Percentiles rank a stretch among this genome's conserved stretches.
phyloP scores from a whole-genome alignment of 1,140 invertebrate species.

The Kradibia gibbosae region DNA sequence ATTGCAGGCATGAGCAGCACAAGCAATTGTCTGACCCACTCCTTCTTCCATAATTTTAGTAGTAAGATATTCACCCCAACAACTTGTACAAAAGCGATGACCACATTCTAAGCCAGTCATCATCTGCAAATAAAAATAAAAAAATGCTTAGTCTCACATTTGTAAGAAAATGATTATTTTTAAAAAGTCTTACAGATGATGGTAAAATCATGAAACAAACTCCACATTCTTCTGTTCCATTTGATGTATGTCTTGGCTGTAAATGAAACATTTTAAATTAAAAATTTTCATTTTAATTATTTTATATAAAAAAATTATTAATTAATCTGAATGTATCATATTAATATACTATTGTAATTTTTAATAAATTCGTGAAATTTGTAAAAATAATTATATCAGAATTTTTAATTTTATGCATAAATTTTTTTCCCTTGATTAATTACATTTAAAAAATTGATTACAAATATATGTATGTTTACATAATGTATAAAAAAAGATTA shows the following conservation, averaged over 20 bases:
- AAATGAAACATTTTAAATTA: slow-evolving; percentile 39
- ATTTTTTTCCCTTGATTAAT: too few relatives aligned
- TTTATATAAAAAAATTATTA: too few relatives aligned
- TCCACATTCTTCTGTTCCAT: slow-evolving; percentile 91
- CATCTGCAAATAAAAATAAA: slow-evolving; percentile 77
- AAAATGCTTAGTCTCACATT: slow-evolving; percentile 15
- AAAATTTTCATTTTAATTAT: too few relatives aligned
- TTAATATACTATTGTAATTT: too few relatives aligned
- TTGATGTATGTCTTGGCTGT: slow-evolving; percentile 72
- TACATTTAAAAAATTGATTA: too few relatives aligned
- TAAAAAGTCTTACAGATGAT: slow-evolving; percentile 78
- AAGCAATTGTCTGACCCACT: slow-evolving; percentile 95
- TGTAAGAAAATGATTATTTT: neutral
- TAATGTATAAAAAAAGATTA: too few relatives aligned
- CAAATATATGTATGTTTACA: too few relatives aligned
- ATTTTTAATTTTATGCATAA: too few relatives aligned
- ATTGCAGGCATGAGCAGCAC: slow-evolving; percentile 92
- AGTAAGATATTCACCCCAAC: slow-evolving; percentile 97
- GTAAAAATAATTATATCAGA: too few relatives aligned
- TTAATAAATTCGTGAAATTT: too few relatives aligned
- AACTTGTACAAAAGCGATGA: slow-evolving; percentile 94
- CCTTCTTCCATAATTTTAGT: slow-evolving; percentile 99
- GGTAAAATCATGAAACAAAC: slow-evolving; percentile 91
- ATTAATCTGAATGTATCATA: too few relatives aligned
- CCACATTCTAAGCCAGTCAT: slow-evolving; percentile 98